These are phyloP conservation scores for Ptilorrhoa leucosticta DNA, from an alignment of 2,113 vertebrate genomes.

Conservation along the genomic window DNA sequence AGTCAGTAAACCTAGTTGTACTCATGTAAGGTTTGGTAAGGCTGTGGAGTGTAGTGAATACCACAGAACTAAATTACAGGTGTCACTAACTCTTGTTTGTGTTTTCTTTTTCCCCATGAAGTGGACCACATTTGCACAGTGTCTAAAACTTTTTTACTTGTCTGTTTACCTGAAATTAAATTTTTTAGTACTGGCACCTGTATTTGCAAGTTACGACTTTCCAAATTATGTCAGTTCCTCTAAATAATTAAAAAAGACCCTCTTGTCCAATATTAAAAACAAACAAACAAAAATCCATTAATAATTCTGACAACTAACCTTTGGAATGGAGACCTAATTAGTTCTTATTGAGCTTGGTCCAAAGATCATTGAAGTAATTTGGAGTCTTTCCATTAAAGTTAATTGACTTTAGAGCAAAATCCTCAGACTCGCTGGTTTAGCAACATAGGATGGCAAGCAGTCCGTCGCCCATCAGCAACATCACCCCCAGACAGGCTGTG, in stretches of 20 bases:
- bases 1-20: not conserved
- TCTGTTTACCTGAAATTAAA: not conserved
- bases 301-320: constrained; percentile 10
- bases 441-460: not conserved
- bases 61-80: not conserved
- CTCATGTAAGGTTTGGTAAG: not conserved
- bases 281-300: constrained; percentile 15
- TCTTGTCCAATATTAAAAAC: not conserved
- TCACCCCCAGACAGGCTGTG: not conserved
- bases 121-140: not conserved
- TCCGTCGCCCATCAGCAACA: not conserved
- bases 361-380: constrained; percentile 37
- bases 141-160: not conserved
- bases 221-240: not conserved
- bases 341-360: constrained; percentile 14
- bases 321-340: constrained; percentile 28
- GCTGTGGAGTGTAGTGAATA: not conserved
- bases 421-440: not conserved
- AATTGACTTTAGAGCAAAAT: constrained; percentile 13
- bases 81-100: not conserved
- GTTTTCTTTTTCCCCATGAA: not conserved
- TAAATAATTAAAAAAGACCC: not conserved
- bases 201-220: not conserved
- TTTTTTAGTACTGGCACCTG: not conserved
- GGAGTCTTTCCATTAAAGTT: constrained; percentile 12